Base-by-base conservation (phyloP, 2,113 vertebrate species). In the Oncorhynchus clarkii region DNA sequence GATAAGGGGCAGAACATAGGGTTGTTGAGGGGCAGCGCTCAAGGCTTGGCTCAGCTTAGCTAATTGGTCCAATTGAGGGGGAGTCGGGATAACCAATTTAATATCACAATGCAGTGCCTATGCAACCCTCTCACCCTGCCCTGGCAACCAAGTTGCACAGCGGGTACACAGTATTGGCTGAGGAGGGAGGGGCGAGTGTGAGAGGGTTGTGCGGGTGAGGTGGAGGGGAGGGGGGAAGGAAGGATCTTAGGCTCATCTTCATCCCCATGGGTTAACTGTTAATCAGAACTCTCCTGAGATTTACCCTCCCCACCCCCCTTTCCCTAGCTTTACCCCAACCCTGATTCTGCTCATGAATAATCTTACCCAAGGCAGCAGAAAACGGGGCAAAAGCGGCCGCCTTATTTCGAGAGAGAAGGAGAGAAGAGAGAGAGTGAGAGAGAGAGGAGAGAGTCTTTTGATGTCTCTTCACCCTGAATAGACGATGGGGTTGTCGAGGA, bases 181-280 rank as follows among this genome's bases (percentile, higher is more conserved):
- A 9, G 39, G 39, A 2, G 9, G 39, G 90, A 90, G 92, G 93
- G 90, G 92, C 90, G n/a, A 14, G 31, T 31, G 27, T 67, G 57
- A 2, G 81, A 18, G 51, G 16, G 51, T 54, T 73, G 65, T 71
- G 79, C 54, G 79, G 82, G 78, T 73, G 77, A 80, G 79, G 77
- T 82, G 70, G 76, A 34, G 5, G 62, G 89, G 90, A 91, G 93
- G 90, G 91, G 91, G 77, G 71, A 45, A 22, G 75, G 70, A 82
- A 76, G 77, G 51, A 16, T 54, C 16, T 54, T 54, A 18, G 48
- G 69, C 72, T 86, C 80, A 24, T 39, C 94, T 93, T 92, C 94
- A 94, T 96, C 95, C 96, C 96, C 92, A 94, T 95, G 97, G 97
- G 95, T 99, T 95, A 97, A 95, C 96, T 95, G 95, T 96, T 98